These are phyloP conservation scores for Tricholaema leucomelas DNA, from an alignment of 2,113 vertebrate species.

Conservation along the genomic window DNA sequence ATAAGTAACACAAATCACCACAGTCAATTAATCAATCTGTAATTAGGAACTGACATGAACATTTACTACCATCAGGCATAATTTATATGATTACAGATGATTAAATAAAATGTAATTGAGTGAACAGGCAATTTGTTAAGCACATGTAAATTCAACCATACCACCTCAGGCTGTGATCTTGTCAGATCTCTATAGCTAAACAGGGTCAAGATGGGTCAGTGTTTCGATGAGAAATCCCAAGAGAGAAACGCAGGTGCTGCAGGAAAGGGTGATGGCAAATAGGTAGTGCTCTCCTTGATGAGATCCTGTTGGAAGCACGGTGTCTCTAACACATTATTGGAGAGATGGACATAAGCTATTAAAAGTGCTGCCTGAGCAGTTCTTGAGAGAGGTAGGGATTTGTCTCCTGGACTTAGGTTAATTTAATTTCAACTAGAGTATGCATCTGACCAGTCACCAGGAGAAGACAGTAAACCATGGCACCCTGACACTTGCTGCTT, in stretches of 20 bases:
- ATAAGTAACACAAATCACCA: slow-evolving; percentile 76
- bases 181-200: slow-evolving; percentile 28
- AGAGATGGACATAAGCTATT: neutral
- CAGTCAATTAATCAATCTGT: slow-evolving; percentile 81
- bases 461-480: slow-evolving; percentile 9
- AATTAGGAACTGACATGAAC: slow-evolving; percentile 82
- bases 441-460: neutral
- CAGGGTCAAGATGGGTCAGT: slow-evolving; percentile 4
- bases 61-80: slow-evolving; percentile 86
- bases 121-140: slow-evolving; percentile 82
- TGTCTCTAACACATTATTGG: neutral
- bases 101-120: slow-evolving; percentile 86
- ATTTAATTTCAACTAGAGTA: slow-evolving; percentile 23
- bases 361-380: slow-evolving; percentile 43
- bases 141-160: slow-evolving; percentile 71
- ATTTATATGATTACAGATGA: slow-evolving; percentile 86
- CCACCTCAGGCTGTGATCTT: slow-evolving; percentile 71
- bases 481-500: neutral
- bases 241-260: neutral
- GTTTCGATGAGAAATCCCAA: neutral
- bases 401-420: slow-evolving; percentile 41
- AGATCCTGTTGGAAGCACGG: neutral
- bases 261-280: neutral
- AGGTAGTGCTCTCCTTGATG: neutral
- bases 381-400: slow-evolving; percentile 33